A percentile compares a stretch with the other conserved stretches of the same genome.
These are phyloP conservation scores for Calliphora vomitoria DNA, from an alignment of 2,888 invertebrate genomes.

Conservation along the genomic window DNA sequence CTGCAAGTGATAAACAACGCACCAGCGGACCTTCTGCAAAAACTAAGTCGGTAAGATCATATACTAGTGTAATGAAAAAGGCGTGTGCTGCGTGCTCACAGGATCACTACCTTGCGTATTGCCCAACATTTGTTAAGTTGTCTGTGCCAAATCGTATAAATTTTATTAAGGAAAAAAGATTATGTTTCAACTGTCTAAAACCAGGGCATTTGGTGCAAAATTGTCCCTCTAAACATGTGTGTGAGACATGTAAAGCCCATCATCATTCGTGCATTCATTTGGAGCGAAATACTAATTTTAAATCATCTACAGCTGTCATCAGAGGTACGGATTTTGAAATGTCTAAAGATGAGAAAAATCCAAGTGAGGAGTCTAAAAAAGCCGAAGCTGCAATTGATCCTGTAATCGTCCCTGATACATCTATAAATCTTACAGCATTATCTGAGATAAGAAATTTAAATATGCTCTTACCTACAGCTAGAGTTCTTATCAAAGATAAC, in stretches of 20 bases:
- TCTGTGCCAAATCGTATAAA: not conserved
- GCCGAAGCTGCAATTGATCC: constrained; percentile 1
- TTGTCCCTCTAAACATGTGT: constrained; percentile 36
- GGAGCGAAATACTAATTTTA: not conserved
- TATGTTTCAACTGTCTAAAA: constrained; percentile 62
- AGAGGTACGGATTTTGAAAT: not conserved
- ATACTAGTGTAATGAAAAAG: constrained; percentile 16
- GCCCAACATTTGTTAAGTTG: constrained; percentile 23
- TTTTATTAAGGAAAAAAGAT: constrained; percentile 28
- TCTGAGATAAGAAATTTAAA: constrained; percentile 24
- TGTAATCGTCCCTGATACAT: not conserved
- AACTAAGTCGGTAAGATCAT: constrained; percentile 12
- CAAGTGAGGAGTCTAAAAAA: constrained; percentile 13
- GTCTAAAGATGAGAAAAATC: not conserved
- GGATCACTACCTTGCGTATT: constrained; percentile 41
- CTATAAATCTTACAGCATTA: constrained; percentile 12
- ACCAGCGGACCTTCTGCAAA: not conserved
- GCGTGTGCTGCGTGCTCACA: constrained; percentile 19
- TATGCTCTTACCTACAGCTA: constrained; percentile 38
- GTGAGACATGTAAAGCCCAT: constrained; percentile 32
- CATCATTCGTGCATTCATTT: constrained; percentile 37
- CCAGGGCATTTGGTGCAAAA: constrained; percentile 20
- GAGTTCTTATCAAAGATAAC: constrained; percentile 34
- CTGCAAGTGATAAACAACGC: not conserved
- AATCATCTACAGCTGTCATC: not conserved